Evolutionary conservation across 1,140 invertebrate species (phyloP), one percentile per base, ranked within the genome.

Genomic region (Drosophila teissieri): DNA sequence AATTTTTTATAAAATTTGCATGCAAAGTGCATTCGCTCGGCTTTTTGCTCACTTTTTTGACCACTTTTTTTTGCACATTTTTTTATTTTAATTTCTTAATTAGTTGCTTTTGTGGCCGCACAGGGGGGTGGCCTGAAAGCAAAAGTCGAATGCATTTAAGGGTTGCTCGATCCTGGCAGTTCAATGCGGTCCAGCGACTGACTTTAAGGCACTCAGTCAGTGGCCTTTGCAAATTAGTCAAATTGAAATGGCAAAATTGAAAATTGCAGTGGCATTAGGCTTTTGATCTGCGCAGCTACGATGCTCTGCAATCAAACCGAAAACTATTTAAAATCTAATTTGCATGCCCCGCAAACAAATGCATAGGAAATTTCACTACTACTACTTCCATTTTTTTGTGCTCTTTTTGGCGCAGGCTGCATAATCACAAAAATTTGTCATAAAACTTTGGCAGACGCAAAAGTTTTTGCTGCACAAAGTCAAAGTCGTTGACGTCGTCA

Each of bases 281-380:
- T 73, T 75, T 84, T 84, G 77, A 85, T 73, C 73, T 51, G 31
- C 22, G 19, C 69, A 58, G 46, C 31, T 46, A 36, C 19, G 40
- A 17, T 31, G 10, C 42, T 40, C 14, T 37, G 75, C 82, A 78
- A 76, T 72, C 83, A 79, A 81, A 70, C 74, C 69, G 62, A 70
- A 83, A 88, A 88, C 82, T 88, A 86, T 86, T 86, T 76, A 83
- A 88, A 86, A 83, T 86, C 83, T 83, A 88, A 86, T 86, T 86
- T 86, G 84, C 84, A 89, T 83, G 79, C 56, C 45, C 62, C 53
- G 51, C 64, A 69, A 82, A 74, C 64, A 80, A 80, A 76, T 53
- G 73, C 78, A 78, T 69, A 51, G 70, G 60, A 55, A 74, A 46
- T 78, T 81, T 60, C 15, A 12, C 27, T 45, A n/a, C 19, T 46